A percentile compares a stretch with the other conserved stretches of the same genome.
phyloP scores from a whole-genome alignment of 2,797 vertebrate species.

The Lacerta viridis region DNA sequence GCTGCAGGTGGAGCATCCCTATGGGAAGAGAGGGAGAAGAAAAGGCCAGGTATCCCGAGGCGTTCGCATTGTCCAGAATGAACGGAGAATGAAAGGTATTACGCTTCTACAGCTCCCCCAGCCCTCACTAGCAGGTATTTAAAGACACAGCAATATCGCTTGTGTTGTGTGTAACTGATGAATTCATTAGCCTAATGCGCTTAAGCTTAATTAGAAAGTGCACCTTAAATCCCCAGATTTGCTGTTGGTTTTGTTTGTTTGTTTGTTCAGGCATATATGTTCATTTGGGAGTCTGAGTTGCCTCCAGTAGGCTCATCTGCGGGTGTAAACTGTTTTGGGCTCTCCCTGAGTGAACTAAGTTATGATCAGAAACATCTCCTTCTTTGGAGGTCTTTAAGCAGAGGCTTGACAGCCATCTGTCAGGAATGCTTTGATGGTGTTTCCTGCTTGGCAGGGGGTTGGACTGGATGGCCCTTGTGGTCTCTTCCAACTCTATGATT shows the following conservation, averaged over 20 bases:
- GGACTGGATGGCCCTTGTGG: no score
- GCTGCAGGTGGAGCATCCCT: slow-evolving; percentile 49
- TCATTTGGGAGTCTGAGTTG: not conserved
- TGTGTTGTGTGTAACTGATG: not conserved
- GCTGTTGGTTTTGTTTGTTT: not conserved
- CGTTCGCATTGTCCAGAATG: not conserved
- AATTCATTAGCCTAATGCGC: not conserved
- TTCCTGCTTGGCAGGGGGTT: no score
- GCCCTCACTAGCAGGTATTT: not conserved
- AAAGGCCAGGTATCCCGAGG: slow-evolving; percentile 61
- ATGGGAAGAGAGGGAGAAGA: slow-evolving; percentile 34
- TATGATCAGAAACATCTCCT: not conserved
- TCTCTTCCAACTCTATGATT: no score
- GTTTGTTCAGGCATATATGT: not conserved
- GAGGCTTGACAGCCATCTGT: no score
- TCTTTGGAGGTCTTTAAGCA: no score
- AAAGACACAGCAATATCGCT: rapidly evolving
- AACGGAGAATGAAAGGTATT: not conserved
- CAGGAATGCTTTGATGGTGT: no score
- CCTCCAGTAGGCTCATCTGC: not conserved
- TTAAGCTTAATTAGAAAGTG: not conserved
- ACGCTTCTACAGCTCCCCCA: not conserved
- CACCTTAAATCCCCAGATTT: not conserved
- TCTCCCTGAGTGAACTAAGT: not conserved
- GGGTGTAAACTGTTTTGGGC: not conserved